Evolutionary conservation across 1,140 invertebrate species (phyloP).

Genomic region (Pachyrhynchus sulphureomaculatus): DNA sequence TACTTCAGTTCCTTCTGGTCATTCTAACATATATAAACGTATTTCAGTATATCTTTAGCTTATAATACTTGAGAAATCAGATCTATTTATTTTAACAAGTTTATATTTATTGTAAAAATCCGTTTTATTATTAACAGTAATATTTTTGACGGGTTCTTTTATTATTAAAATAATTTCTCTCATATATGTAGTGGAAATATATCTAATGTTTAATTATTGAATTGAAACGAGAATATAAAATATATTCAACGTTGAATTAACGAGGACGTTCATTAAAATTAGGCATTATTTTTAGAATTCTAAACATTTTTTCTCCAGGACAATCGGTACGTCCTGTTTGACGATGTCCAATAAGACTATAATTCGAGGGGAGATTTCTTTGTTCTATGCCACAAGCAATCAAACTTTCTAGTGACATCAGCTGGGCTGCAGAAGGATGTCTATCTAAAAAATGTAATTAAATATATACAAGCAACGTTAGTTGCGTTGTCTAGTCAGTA

Average conservation of each 20-base stretch:
- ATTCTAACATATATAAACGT: no score
- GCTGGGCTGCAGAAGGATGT: slow-evolving; percentile 12
- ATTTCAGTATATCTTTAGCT: no score
- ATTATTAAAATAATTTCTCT: no score
- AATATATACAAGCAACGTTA: neutral
- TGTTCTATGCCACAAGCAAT: slow-evolving; percentile 22
- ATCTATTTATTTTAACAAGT: no score
- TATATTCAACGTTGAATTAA: neutral
- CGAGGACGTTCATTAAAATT: slow-evolving; percentile 19
- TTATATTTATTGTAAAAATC: no score
- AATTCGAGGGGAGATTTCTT: slow-evolving; percentile 12
- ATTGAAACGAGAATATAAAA: no score
- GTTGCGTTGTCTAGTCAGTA: neutral
- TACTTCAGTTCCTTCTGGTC: no score
- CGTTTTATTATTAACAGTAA: no score
- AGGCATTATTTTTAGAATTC: slow-evolving; percentile 19
- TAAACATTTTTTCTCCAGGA: slow-evolving; percentile 30
- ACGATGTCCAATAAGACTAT: slow-evolving; percentile 30
- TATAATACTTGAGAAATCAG: no score
- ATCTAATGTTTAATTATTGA: no score
- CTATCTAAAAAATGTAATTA: slow-evolving; percentile 46
- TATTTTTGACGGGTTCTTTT: no score
- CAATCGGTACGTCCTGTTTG: slow-evolving; percentile 25
- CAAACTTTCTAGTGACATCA: slow-evolving; percentile 18
- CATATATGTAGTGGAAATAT: no score